Base-by-base conservation (phyloP, 2,888 invertebrate genomes). In the Oligia strigilis region DNA sequence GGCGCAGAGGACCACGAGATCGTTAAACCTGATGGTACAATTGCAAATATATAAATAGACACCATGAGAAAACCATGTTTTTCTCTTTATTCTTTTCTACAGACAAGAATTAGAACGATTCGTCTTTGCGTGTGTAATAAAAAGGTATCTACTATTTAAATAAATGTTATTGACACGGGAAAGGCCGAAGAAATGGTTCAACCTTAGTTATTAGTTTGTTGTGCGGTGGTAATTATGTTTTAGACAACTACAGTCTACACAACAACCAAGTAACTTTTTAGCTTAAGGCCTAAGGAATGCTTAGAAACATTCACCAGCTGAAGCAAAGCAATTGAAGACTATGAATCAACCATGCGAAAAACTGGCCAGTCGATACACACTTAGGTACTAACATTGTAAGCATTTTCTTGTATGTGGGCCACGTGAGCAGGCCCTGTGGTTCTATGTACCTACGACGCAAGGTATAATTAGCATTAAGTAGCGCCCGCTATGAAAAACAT, bases 401-500 rank as follows among this genome's bases (percentile, higher is more conserved):
- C 72, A 83, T 82, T 84, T 88, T 85, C 85, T 85, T 86, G 77
- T 82, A 81, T 85, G 81, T 89, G 82, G 86, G 83, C 78, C 84
- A 88, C 67, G 80, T 65, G 72, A 75, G 72, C 78, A 76, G 70
- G 77, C 60, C 60, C 40, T 72, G 71, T 78, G 78, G 71, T 83
- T 75, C 74, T 75, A 75, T 75, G 78, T 79, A 72, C 72, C 29
- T 29, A 29, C 29, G 72, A 67, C 74, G 75, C 52, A 75, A 77
- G 79, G 46, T 83, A 78, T 83, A 78, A 82, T 82, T 83, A 78
- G 73, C 66, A 78, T 71, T 62, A 81, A 82, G 72, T 69, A 82
- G 72, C 46, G 60, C 75, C 76, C 67, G 65, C 72, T 78, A 80
- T 88, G 89, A 90, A 90, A 90, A 89, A 90, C 88, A 75, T 86